Conservation (phyloP, 2,113 vertebrate genomes). For the Cyanoderma ruficeps region DNA sequence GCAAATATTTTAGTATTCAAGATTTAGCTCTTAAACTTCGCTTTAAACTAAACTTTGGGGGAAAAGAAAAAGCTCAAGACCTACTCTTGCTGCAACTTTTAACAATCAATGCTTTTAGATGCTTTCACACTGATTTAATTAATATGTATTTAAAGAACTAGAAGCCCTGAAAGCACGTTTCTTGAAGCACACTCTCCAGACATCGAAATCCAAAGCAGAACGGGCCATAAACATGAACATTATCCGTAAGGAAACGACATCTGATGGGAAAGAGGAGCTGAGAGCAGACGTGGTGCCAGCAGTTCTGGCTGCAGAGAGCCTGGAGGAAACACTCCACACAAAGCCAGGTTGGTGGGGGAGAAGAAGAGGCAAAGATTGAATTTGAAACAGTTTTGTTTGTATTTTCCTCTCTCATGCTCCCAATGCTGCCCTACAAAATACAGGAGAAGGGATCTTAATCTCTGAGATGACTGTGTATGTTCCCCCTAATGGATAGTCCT, state of each 20-base stretch:
- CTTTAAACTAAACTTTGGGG: neutral
- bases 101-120: neutral
- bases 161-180: slow-evolving; percentile 91
- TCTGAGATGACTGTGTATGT: neutral
- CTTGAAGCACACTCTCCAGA: slow-evolving; percentile 81
- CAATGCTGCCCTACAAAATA: neutral
- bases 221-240: slow-evolving; percentile 81
- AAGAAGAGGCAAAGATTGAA: neutral
- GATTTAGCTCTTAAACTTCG: neutral
- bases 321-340: slow-evolving; percentile 65
- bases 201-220: slow-evolving; percentile 63
- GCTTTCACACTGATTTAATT: neutral
- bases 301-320: slow-evolving; percentile 77
- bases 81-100: neutral
- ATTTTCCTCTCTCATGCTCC: neutral
- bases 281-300: slow-evolving; percentile 80
- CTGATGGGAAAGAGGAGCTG: slow-evolving; percentile 86
- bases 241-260: slow-evolving; percentile 81
- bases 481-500: neutral
- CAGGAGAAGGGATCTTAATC: neutral
- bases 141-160: slow-evolving; percentile 75
- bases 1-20: neutral
- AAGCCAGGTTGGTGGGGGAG: slow-evolving; percentile 83
- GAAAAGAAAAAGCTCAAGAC: neutral
- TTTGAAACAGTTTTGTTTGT: neutral